Evolutionary conservation across 2,113 vertebrate genomes (phyloP).

Genomic region (Upupa epops): DNA sequence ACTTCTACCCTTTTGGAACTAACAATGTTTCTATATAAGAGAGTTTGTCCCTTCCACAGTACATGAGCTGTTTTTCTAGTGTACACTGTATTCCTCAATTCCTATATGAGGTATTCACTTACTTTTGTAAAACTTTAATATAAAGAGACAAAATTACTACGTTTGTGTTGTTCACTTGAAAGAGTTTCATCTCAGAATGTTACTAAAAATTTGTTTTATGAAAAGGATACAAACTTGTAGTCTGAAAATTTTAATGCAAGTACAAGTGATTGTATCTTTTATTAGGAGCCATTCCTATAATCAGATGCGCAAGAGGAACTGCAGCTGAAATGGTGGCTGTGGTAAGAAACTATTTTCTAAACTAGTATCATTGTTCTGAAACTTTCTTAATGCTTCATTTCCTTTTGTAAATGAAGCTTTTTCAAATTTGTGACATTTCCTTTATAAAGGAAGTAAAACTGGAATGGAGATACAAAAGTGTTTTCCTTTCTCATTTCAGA

Average conservation of each 20-base stretch:
- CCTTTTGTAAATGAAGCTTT: too few relatives aligned
- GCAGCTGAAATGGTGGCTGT: slow-evolving; percentile 98
- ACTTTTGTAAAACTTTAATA: neutral
- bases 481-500: neutral
- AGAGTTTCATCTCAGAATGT: neutral
- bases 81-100: neutral
- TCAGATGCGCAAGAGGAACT: slow-evolving; percentile 95
- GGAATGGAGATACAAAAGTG: neutral
- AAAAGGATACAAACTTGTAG: neutral
- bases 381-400: neutral
- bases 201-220: neutral
- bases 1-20: neutral
- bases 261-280: slow-evolving; percentile 39
- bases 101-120: neutral
- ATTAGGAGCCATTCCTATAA: slow-evolving; percentile 95
- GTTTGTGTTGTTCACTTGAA: neutral
- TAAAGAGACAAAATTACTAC: neutral
- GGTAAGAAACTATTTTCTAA: slow-evolving; percentile 80
- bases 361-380: neutral
- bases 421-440: neutral
- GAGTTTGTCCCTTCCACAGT: neutral
- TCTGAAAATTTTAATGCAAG: neutral
- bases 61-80: neutral
- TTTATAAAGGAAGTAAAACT: neutral
- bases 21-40: neutral